A percentile compares a stretch with the other conserved stretches of the same genome.
These are phyloP conservation scores for Cryptoprocta ferox DNA, from an alignment of 2,797 vertebrate species.

Conservation along the genomic window DNA sequence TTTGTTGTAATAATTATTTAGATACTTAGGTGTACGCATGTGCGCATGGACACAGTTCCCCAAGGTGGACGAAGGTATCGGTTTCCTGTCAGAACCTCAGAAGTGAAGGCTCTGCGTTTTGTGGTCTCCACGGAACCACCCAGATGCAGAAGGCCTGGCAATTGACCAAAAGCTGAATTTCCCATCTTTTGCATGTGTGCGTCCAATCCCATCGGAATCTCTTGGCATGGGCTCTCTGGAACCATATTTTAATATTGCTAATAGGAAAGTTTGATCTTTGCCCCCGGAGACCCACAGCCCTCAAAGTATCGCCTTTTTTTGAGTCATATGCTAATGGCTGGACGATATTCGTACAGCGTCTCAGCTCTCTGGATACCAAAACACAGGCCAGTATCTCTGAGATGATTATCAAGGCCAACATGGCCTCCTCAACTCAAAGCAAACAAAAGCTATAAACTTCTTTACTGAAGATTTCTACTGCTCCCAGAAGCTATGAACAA, in stretches of 20 bases:
- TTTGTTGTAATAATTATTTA: neutral
- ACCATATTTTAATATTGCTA: neutral
- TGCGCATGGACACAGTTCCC: neutral
- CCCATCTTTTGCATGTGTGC: neutral
- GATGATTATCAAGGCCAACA: neutral
- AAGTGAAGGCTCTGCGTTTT: neutral
- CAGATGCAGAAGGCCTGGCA: neutral
- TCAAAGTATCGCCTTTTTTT: neutral
- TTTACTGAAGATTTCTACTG: constrained; percentile 27
- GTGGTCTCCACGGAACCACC: neutral
- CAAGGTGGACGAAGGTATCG: neutral
- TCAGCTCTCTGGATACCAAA: neutral
- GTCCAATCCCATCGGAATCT: neutral
- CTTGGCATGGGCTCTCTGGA: neutral
- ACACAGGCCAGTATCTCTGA: neutral
- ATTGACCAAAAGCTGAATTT: neutral
- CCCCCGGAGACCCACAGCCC: fast-evolving
- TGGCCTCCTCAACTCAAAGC: constrained; percentile 26
- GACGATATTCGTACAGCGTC: constrained; percentile 54
- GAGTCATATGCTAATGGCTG: neutral
- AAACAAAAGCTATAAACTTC: constrained; percentile 22
- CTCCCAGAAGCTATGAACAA: constrained; percentile 48
- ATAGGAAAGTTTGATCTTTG: neutral
- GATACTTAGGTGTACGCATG: neutral
- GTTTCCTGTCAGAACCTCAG: neutral